Evolutionary conservation across 2,797 vertebrate genomes (phyloP), one percentile per base, ranked within the genome.

Genomic region (Varecia variegata): DNA sequence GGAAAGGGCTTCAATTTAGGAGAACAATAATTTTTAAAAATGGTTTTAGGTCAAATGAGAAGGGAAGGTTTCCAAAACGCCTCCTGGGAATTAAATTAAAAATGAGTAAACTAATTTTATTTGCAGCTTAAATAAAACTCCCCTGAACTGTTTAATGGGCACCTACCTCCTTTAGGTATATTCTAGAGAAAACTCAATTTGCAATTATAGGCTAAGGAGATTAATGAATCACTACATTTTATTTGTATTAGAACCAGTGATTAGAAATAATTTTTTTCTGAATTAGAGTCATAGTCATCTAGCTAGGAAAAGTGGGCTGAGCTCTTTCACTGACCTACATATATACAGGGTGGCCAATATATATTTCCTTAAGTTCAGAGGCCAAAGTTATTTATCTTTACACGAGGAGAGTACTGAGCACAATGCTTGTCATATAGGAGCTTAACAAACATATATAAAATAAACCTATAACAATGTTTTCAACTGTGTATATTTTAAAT

Each of bases 91-190:
- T 98, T 96, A 97, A 97, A 97, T 97, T 96, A 97, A 97, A 97
- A 97, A 97, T 14, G 94, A 98, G 87, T 97, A 97, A 98, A 97
- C 96, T 97, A 97, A 97, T 97, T 97, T 97, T 96, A 97, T 94
- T 97, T 97, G 88, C 77, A 76, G 95, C 93, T 98, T 97, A 97
- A 98, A 97, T 97, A 98, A 97, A 97, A 97, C 94, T 97, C 96
- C 92, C 88, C 92, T 97, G 87, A 96, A 97, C 85, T 84, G 77
- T 94, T 95, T 96, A 97, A 96, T 97, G 89, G 94, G 91, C 58
- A 97, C 92, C 94, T 95, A 96, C 84, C 90, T 97, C 93, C 94
- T 96, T 97, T 95, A 96, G 97, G 97, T 97, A 94, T 74, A 80
- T 90, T 95, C 79, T 47, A 88, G 96, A 96, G 84, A 97, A 97